A percentile compares a stretch with the other conserved stretches of the same genome.
Evolutionary conservation across 1,140 invertebrate species (phyloP).

Genomic region (Calosoma granatense): DNA sequence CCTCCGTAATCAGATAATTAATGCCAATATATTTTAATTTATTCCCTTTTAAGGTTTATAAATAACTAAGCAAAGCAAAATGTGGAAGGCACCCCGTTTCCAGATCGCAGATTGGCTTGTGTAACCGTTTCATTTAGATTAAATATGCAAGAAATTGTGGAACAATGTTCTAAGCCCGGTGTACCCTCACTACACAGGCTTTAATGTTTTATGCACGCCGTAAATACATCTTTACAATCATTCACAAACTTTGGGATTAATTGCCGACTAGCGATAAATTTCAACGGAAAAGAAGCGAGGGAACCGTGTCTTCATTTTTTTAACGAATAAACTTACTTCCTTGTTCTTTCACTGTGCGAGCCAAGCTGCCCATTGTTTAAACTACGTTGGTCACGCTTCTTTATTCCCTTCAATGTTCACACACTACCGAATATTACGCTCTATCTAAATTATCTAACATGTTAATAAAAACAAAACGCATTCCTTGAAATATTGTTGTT

Average conservation of each 20-base stretch:
- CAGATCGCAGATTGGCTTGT: background rate
- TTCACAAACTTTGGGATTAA: slow-evolving; percentile 8
- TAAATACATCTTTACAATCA: slow-evolving; percentile 8
- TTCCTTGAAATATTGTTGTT: no score
- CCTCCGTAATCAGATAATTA: slow-evolving; percentile 7
- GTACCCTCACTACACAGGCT: background rate
- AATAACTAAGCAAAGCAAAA: slow-evolving; percentile 8
- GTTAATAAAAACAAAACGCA: no score
- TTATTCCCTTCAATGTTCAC: no score
- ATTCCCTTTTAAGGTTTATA: slow-evolving; percentile 5
- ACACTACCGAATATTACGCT: no score
- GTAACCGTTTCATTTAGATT: slow-evolving; percentile 8
- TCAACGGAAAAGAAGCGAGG: no score
- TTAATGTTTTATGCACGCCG: slow-evolving; percentile 7
- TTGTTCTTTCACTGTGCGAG: no score
- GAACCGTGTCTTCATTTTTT: no score
- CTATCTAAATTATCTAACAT: no score
- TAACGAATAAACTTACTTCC: no score
- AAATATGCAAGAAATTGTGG: slow-evolving; percentile 6
- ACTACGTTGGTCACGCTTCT: no score
- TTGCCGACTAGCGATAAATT: background rate
- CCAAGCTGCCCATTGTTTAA: no score
- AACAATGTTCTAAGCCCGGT: background rate
- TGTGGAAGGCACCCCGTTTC: background rate
- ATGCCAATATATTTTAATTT: slow-evolving; percentile 9